Conservation (phyloP, 1,140 invertebrate genomes). For the Orius insidiosus region DNA sequence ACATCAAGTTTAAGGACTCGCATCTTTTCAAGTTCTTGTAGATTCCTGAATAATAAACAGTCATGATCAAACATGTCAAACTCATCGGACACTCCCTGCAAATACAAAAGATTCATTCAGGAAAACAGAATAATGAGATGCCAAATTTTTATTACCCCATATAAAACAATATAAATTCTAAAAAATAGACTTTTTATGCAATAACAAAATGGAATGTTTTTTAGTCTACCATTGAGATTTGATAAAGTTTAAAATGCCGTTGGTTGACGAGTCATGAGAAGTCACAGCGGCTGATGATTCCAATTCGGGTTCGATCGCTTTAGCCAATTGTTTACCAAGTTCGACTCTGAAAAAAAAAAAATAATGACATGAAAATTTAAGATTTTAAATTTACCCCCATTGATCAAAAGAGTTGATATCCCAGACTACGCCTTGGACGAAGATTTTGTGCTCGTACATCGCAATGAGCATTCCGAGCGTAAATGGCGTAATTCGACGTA, state of each 20-base stretch:
- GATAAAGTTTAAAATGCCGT: slow-evolving; percentile 89
- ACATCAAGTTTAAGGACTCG: too few species aligned
- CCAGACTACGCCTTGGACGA: slow-evolving; percentile 96
- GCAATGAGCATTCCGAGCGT: slow-evolving; percentile 89
- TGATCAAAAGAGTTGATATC: slow-evolving; percentile 99
- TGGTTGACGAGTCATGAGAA: slow-evolving; percentile 81
- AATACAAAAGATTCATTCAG: too few species aligned
- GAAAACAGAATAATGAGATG: too few species aligned
- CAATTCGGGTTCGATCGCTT: slow-evolving; percentile 90
- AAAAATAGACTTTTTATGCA: too few species aligned
- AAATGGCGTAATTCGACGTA: slow-evolving; percentile 85
- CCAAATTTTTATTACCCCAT: too few species aligned
- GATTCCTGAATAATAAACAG: too few species aligned
- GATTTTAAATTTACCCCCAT: slow-evolving; percentile 62
- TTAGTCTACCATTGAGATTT: slow-evolving; percentile 30
- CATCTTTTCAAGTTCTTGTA: too few species aligned
- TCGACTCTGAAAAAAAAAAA: slow-evolving; percentile 54
- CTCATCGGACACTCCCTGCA: too few species aligned
- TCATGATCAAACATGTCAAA: too few species aligned
- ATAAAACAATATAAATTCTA: too few species aligned
- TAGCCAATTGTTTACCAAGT: slow-evolving; percentile 94
- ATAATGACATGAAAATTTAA: too few species aligned
- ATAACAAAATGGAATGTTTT: too few species aligned
- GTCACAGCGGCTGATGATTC: slow-evolving; percentile 38
- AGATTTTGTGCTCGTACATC: slow-evolving; percentile 98